phyloP scores from a whole-genome alignment of 2,797 vertebrate species.

The Psittacula derbiana region DNA sequence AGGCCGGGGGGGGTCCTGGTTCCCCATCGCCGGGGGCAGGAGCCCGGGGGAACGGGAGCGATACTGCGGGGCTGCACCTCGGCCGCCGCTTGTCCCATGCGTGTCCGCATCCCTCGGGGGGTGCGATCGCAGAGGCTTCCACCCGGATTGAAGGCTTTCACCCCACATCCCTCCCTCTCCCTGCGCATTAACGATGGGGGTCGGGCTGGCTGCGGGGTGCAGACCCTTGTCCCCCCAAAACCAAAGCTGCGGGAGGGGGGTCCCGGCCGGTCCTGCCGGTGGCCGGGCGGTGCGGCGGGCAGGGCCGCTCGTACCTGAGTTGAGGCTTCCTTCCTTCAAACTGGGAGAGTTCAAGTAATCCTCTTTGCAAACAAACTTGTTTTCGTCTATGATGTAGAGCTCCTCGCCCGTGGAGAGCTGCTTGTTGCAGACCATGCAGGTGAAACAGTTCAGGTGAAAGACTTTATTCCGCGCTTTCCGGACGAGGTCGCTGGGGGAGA shows the following conservation, averaged over 20 bases:
- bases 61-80: background rate
- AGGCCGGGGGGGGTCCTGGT: background rate
- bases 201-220: background rate
- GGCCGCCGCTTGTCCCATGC: background rate
- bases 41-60: background rate
- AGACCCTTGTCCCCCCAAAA: background rate
- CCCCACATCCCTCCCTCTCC: background rate
- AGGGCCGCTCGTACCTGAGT: slow-evolving; percentile 85
- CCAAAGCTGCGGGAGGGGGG: background rate
- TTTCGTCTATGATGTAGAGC: slow-evolving; percentile 95
- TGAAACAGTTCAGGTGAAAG: slow-evolving; percentile 97
- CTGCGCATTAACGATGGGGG: background rate
- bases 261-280: background rate
- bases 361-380: slow-evolving; percentile 98
- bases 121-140: background rate
- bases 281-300: background rate
- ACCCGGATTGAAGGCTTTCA: background rate
- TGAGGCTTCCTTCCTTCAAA: slow-evolving; percentile 90
- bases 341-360: slow-evolving; percentile 89
- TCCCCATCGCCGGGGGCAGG: background rate
- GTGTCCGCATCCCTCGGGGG: background rate
- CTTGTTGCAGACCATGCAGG: slow-evolving; percentile 97
- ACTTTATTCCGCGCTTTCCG: slow-evolving; percentile 93
- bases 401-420: slow-evolving; percentile 97
- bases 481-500: slow-evolving; percentile 93